phyloP scores from a whole-genome alignment of 1,140 invertebrate species.

The Ganaspis sp. region DNA sequence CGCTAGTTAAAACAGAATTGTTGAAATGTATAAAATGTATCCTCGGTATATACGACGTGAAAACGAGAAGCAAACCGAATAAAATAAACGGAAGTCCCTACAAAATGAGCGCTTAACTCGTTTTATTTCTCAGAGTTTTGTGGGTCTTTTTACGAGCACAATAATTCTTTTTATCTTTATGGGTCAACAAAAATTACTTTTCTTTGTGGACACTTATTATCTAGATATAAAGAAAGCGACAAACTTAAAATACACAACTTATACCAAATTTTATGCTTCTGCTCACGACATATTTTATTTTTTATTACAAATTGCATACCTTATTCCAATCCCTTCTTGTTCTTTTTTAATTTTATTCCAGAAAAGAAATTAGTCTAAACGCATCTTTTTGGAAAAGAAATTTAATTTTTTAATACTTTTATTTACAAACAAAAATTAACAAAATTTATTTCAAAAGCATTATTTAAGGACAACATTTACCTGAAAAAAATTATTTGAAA shows the following conservation, averaged over 20 bases:
- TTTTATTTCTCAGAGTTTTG: background rate
- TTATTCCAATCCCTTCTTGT: too few relatives aligned
- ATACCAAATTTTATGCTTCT: background rate
- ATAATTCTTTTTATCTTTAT: constrained; percentile 14
- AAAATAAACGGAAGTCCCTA: background rate
- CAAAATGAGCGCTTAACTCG: background rate
- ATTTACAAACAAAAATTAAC: too few relatives aligned
- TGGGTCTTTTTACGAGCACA: background rate
- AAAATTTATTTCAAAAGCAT: too few relatives aligned
- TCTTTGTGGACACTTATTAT: background rate
- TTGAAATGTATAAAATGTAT: constrained; percentile 14
- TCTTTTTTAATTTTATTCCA: too few relatives aligned
- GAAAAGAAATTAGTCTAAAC: too few relatives aligned
- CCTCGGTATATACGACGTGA: background rate
- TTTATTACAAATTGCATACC: too few relatives aligned
- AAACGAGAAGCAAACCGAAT: background rate
- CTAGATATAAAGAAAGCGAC: background rate
- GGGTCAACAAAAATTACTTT: background rate
- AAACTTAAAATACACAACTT: background rate
- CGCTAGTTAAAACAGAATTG: background rate
- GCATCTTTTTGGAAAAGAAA: too few relatives aligned
- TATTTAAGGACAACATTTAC: too few relatives aligned
- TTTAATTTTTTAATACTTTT: too few relatives aligned
- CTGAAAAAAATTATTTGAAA: too few relatives aligned
- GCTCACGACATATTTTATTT: too few relatives aligned